Base-by-base conservation (phyloP, 2,797 vertebrate species). In the Gallinago nigripennis region DNA sequence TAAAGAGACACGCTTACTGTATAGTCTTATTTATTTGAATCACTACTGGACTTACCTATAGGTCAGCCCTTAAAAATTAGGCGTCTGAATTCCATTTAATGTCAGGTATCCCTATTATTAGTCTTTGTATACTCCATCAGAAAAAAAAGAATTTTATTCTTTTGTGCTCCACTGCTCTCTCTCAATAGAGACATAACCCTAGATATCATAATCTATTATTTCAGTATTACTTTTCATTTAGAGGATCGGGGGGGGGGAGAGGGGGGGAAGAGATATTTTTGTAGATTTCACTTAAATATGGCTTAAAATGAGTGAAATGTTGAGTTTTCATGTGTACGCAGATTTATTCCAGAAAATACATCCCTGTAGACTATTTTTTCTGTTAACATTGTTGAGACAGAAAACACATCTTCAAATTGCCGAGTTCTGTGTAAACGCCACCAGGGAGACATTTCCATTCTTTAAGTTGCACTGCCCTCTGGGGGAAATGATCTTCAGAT, bases 391-490 rank as follows among this genome's bases (percentile, higher is more conserved):
- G 24, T 25, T 45, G 54, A 80, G 35, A 78, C 35, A 56, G 89
- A 57, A 53, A 2, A 0, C n/a, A 16, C 28, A 68, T 69, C 51
- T 80, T 69, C 66, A 30, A 45, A 23, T 16, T 39, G 46, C 20
- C 1, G 1, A 45, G 76, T 82, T 82, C 46, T 48, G n/a, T 48
- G 50, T 28, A 43, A 61, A 41, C 0, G 2, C 21, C 0, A 10
- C 13, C 21, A 14, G 35, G 20, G 20, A 82, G 54, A 30, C 6
- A 39, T 54, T 95, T 79, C 50, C 54, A 97, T 97, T 91, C 88
- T 63, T 97, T 92, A 95, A 95, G 92, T 90, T 95, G 96, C 92
- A 97, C 96, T 97, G 98, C 97, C 97, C 96, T 96, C 97, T 98
- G 96, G 86, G 50, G 97, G 96, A 91, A 39, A 89, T 31, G 77